Evolutionary conservation across 2,113 vertebrate species (phyloP).

Genomic region (Pygoscelis antarcticus): DNA sequence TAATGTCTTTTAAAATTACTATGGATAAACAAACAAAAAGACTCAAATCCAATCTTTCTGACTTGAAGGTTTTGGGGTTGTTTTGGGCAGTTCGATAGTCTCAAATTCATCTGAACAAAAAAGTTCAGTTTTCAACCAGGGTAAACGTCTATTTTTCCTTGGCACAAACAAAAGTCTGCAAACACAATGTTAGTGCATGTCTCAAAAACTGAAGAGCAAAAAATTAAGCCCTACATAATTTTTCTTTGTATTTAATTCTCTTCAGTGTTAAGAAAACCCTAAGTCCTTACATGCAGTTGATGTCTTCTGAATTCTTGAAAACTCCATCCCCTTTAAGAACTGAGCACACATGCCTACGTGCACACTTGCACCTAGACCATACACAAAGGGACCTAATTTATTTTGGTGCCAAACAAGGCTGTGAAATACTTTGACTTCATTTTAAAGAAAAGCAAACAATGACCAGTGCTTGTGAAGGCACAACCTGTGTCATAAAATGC

Average conservation of each 20-base stretch:
- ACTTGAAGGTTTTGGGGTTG: background rate
- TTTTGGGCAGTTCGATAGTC: background rate
- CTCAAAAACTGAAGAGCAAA: background rate
- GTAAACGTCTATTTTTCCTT: background rate
- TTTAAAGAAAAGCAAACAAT: constrained; percentile 59
- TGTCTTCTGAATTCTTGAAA: background rate
- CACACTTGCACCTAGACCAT: background rate
- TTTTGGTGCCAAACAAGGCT: background rate
- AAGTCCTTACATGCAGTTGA: background rate
- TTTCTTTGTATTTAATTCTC: background rate
- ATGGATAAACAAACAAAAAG: background rate
- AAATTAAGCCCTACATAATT: background rate
- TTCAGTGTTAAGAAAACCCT: background rate
- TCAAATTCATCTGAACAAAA: background rate
- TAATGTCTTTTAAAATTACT: background rate
- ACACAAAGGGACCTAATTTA: constrained; percentile 4
- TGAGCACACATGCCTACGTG: background rate
- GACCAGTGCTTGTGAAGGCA: constrained; percentile 7
- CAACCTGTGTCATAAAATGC: constrained; percentile 50
- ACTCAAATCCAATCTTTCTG: background rate
- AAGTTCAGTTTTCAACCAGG: background rate
- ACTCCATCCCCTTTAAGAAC: background rate
- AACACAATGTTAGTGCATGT: background rate
- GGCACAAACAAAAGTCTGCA: background rate
- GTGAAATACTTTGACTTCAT: constrained; percentile 34